phyloP scores from a whole-genome alignment of 1,140 invertebrate genomes.

The Drosophila tropicalis region DNA sequence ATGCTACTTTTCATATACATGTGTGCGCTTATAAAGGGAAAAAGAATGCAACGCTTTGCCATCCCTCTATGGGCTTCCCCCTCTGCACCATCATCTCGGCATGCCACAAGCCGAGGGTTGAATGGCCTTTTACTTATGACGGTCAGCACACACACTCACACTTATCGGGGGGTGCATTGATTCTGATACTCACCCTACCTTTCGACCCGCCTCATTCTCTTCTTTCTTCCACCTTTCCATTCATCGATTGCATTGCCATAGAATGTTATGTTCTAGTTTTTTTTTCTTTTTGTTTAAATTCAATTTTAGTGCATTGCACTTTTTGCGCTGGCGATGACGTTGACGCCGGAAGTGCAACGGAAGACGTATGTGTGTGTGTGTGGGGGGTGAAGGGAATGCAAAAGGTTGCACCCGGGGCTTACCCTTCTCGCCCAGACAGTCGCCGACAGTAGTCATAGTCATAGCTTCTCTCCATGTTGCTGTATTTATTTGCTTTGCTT shows the following conservation, averaged over 20 bases:
- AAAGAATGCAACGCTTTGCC: neutral
- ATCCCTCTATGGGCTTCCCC: slow-evolving; percentile 20
- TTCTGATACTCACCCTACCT: slow-evolving; percentile 38
- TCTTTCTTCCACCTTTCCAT: neutral
- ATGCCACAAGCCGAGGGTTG: slow-evolving; percentile 34
- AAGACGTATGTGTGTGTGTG: slow-evolving; percentile 62
- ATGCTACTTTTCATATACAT: slow-evolving; percentile 53
- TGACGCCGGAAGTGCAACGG: slow-evolving; percentile 63
- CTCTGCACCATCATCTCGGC: neutral
- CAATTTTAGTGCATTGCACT: slow-evolving; percentile 81
- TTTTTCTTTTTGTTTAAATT: slow-evolving; percentile 74
- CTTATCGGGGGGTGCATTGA: slow-evolving; percentile 50
- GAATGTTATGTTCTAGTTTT: slow-evolving; percentile 62
- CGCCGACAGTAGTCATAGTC: slow-evolving; percentile 23
- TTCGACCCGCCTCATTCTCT: slow-evolving; percentile 2
- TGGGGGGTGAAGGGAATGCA: neutral
- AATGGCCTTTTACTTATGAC: slow-evolving; percentile 68
- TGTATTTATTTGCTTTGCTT: slow-evolving; percentile 6
- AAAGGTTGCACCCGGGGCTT: slow-evolving; percentile 27
- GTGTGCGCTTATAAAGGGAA: neutral
- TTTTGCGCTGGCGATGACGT: slow-evolving; percentile 63
- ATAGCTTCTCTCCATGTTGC: neutral
- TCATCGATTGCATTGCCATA: slow-evolving; percentile 38
- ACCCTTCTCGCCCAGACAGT: slow-evolving; percentile 20
- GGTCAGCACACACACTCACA: slow-evolving; percentile 49